phyloP scores from a whole-genome alignment of 2,888 invertebrate genomes.

The Diplazon laetatorius region DNA sequence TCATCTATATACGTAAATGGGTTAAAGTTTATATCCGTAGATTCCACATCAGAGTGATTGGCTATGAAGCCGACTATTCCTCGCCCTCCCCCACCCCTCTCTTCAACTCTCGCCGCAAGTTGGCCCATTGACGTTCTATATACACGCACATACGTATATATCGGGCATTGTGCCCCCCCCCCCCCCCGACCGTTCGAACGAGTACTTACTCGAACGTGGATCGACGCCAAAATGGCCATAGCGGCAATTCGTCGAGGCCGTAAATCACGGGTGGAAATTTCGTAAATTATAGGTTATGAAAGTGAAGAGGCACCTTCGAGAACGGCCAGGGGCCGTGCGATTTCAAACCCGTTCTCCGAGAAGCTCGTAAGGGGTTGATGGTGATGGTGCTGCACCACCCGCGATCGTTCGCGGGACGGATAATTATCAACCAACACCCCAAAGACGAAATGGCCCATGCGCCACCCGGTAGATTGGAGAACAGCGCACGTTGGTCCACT shows the following conservation, averaged over 20 bases:
- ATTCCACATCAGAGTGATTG: too few relatives aligned
- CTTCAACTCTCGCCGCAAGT: too few relatives aligned
- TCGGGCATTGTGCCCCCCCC: neutral
- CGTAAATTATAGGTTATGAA: conserved; percentile 78
- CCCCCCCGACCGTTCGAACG: neutral
- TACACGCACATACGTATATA: neutral
- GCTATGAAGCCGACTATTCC: too few relatives aligned
- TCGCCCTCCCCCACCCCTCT: too few relatives aligned
- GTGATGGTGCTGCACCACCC: conserved; percentile 57
- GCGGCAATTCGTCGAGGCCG: conserved; percentile 50
- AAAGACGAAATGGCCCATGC: conserved; percentile 77
- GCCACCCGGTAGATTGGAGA: too few relatives aligned
- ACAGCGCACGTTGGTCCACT: too few relatives aligned
- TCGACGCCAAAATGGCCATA: neutral
- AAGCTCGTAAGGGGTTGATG: conserved; percentile 4
- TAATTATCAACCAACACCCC: conserved; percentile 77
- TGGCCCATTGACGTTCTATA: neutral
- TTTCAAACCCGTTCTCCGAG: conserved; percentile 41
- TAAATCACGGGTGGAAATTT: conserved; percentile 79
- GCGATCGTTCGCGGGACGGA: conserved; percentile 66
- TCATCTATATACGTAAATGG: neutral
- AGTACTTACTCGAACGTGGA: neutral
- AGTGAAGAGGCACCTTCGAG: conserved; percentile 71
- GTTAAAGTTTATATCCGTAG: too few relatives aligned
- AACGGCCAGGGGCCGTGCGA: conserved; percentile 61